Evolutionary conservation across 2,888 invertebrate genomes (phyloP).

Genomic region (Amblyjoppa fuscipennis): DNA sequence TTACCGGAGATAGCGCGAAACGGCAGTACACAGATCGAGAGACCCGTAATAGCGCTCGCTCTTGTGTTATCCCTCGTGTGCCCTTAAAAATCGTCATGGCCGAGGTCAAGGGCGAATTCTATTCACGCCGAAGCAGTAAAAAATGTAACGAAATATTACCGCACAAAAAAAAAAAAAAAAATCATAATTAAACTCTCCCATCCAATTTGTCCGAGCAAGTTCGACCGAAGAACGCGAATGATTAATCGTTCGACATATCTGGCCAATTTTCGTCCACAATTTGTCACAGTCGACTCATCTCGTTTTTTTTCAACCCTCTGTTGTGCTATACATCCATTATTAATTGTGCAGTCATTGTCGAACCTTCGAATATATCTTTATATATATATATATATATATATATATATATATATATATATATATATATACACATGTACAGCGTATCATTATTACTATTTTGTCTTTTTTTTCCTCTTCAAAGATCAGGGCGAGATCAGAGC

Average conservation of each 20-base stretch:
- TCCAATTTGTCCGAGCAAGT: not conserved
- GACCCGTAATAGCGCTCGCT: too few species aligned
- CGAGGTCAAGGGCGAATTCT: too few species aligned
- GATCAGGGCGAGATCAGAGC: not conserved
- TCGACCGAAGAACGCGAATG: not conserved
- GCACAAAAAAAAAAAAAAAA: not conserved
- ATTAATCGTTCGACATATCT: not conserved
- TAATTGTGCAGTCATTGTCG: slow-evolving; percentile 9
- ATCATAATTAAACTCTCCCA: not conserved
- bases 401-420: too few species aligned
- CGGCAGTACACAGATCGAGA: not conserved
- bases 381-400: too few species aligned
- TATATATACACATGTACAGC: not conserved
- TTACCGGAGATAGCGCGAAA: slow-evolving; percentile 18
- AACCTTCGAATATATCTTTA: not conserved
- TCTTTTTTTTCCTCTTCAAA: not conserved
- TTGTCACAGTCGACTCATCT: not conserved
- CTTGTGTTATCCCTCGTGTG: too few species aligned
- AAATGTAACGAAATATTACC: not conserved
- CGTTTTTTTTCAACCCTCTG: not conserved
- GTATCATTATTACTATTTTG: not conserved
- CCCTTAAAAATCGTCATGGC: too few species aligned
- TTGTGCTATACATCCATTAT: not conserved
- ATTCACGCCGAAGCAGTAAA: too few species aligned
- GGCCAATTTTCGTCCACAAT: slow-evolving; percentile 3